Evolutionary conservation across 2,888 invertebrate species (phyloP).

Genomic region (Tortricodes alternella): DNA sequence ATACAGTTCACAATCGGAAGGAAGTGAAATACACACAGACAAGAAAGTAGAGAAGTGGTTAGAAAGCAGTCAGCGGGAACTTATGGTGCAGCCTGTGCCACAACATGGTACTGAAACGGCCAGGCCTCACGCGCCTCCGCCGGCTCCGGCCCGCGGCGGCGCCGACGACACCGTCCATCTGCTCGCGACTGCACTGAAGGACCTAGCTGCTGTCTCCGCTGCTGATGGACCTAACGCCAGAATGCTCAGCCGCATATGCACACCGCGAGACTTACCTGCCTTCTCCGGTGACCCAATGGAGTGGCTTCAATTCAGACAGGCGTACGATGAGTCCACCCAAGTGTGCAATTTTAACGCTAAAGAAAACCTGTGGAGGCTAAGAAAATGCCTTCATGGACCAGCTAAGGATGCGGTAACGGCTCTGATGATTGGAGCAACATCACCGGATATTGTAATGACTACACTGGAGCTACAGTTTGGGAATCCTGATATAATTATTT

Average conservation of each 20-base stretch:
- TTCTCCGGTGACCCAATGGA: constrained; percentile 39
- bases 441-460: constrained; percentile 31
- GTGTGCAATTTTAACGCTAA: constrained; percentile 35
- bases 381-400: constrained; percentile 37
- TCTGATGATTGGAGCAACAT: constrained; percentile 32
- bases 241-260: constrained; percentile 32
- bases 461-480: constrained; percentile 38
- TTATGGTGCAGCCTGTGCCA: constrained; percentile 17
- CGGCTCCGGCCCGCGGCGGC: not conserved
- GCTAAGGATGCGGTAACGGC: constrained; percentile 38
- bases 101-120: not conserved
- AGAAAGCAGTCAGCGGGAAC: not conserved
- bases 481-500: constrained; percentile 36
- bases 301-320: constrained; percentile 38
- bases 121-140: not conserved
- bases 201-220: constrained; percentile 16
- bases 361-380: constrained; percentile 38
- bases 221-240: not conserved
- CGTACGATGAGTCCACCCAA: constrained; percentile 36
- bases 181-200: constrained; percentile 31
- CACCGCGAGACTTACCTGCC: constrained; percentile 33
- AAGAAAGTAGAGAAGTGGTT: not conserved
- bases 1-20: not conserved
- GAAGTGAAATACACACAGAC: not conserved
- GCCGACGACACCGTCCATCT: constrained; percentile 17